These are phyloP conservation scores for Rhyacophila brunnea DNA, from an alignment of 1,140 invertebrate genomes.

Conservation along the genomic window DNA sequence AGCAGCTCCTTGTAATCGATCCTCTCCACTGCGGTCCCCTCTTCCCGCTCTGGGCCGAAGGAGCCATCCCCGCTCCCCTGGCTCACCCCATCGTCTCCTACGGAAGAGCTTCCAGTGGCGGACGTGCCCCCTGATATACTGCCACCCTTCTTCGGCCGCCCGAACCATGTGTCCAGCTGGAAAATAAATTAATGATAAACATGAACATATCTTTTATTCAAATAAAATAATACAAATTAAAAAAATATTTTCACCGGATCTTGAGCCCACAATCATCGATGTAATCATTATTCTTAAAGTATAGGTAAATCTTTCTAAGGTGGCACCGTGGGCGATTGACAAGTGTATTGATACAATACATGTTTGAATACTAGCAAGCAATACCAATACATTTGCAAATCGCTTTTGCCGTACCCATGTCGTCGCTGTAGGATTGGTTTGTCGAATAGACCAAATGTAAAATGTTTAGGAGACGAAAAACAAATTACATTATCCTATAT, in stretches of 20 bases:
- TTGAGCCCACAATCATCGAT: background rate
- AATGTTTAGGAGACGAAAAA: no score
- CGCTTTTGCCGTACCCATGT: no score
- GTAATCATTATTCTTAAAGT: constrained; percentile 3
- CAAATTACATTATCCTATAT: no score
- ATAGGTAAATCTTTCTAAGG: no score
- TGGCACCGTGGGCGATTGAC: background rate
- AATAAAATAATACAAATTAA: background rate
- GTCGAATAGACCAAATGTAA: no score
- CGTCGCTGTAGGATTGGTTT: no score
- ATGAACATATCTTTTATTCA: background rate
- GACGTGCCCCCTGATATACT: constrained; percentile 4
- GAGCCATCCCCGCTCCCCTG: constrained; percentile 40
- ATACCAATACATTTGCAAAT: no score
- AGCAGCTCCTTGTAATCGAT: constrained; percentile 56
- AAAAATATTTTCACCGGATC: background rate
- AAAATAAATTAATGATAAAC: constrained; percentile 9
- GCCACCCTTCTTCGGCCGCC: constrained; percentile 60
- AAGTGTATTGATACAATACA: background rate
- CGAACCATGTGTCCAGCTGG: constrained; percentile 70
- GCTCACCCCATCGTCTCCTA: constrained; percentile 42
- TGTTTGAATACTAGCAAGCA: background rate
- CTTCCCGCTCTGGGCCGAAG: constrained; percentile 46
- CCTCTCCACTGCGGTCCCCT: constrained; percentile 39
- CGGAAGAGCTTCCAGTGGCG: constrained; percentile 40